Base-by-base conservation (phyloP, 2,113 vertebrate species). In the Callopanchax toddi region DNA sequence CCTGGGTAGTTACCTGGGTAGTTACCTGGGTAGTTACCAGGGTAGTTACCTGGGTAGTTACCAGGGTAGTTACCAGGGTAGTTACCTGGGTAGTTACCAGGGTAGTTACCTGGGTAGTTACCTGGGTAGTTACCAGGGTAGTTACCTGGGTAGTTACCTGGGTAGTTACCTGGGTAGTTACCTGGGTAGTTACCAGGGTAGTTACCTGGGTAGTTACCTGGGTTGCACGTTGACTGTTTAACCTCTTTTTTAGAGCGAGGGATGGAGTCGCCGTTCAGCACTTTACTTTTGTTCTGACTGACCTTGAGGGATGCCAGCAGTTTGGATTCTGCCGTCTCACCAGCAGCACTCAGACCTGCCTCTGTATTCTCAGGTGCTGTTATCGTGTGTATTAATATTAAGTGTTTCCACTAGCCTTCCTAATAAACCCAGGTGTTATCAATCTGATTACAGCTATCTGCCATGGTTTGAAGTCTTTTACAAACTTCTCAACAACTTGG, bases 401-500 rank as follows among this genome's bases (percentile, higher is more conserved):
- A 6, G 29, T 32, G 29, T 56, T 40, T 67, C 0, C 21, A 46
- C 5, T 5, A 5, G 22, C 11, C 32, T 69, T 56, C 23, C 1
- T 3, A 2, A 45, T 17, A 0, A 58, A 54, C 18, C 1, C 4
- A 20, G 36, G 34, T 60, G 16, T 6, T 20, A 36, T 66, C 13
- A 16, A 34, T 73, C 40, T 77, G 8, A 34, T 61, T 66, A 15
- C 78, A 97, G 95, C 65, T 94, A 94, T 64, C 89, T 95, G 56
- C 95, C 95, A 2, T 96, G 95, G 95, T 97, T 96, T 71, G 95
- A 97, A 67, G 90, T 95, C 42, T 97, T 97, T 86, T 96, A 96
- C 91, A 96, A 95, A 83, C 91, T 96, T 22, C 89, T 96, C 57
- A 97, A 97, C 76, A 94, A 89, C 39, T 78, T 96, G 42, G 95